Percentiles rank a stretch among this genome's conserved stretches.
Evolutionary conservation across 2,888 invertebrate species (phyloP).

Genomic region (Agrilus biguttatus): DNA sequence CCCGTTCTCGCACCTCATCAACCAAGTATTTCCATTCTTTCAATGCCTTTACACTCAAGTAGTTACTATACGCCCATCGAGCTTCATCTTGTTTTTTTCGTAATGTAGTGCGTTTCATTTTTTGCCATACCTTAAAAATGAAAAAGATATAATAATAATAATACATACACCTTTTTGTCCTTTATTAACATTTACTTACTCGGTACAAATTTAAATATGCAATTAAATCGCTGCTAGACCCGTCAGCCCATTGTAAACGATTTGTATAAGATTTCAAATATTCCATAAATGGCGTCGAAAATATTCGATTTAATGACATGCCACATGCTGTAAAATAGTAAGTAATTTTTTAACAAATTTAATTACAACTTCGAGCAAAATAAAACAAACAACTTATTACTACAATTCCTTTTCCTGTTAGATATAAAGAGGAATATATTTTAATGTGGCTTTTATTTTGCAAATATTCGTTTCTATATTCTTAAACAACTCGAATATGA

Average conservation of each 20-base stretch:
- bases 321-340: slow-evolving; percentile 51
- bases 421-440: no score
- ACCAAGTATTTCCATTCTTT: slow-evolving; percentile 59
- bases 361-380: no score
- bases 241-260: slow-evolving; percentile 68
- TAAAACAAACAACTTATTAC: no score
- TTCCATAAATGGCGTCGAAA: slow-evolving; percentile 57
- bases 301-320: slow-evolving; percentile 67
- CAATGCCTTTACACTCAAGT: slow-evolving; percentile 56
- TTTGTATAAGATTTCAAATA: slow-evolving; percentile 57
- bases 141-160: not conserved
- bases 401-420: no score
- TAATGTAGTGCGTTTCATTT: slow-evolving; percentile 45
- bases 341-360: no score
- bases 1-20: slow-evolving; percentile 50
- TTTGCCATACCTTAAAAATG: slow-evolving; percentile 48
- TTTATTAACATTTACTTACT: slow-evolving; percentile 31
- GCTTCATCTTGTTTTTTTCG: slow-evolving; percentile 31
- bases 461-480: no score
- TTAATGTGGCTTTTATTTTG: not conserved
- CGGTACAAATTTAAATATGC: slow-evolving; percentile 67
- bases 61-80: slow-evolving; percentile 54
- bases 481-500: no score
- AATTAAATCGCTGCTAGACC: slow-evolving; percentile 72
- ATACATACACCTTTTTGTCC: not conserved